Evolutionary conservation across 1,140 invertebrate species (phyloP).

Genomic region (Drosophila dunni): DNA sequence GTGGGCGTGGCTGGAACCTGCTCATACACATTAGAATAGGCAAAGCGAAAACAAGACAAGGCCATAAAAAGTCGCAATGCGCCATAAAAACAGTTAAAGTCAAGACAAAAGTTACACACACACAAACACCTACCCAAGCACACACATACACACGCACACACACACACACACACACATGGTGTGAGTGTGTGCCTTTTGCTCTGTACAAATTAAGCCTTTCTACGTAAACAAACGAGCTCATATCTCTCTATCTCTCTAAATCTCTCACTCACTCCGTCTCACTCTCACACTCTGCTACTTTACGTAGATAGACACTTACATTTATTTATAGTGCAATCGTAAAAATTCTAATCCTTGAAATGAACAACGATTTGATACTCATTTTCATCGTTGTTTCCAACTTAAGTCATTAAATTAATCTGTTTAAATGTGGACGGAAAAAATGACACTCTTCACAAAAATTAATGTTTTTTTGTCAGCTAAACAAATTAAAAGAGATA

Average conservation of each 20-base stretch:
- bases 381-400: neutral
- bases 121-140: neutral
- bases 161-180: conserved; percentile 39
- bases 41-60: conserved; percentile 70
- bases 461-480: neutral
- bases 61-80: conserved; percentile 82
- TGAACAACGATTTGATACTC: conserved; percentile 18
- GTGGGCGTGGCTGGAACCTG: conserved; percentile 41
- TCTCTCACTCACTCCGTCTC: too few species aligned
- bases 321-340: conserved; percentile 40
- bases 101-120: conserved; percentile 75
- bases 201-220: conserved; percentile 81
- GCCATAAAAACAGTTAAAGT: conserved; percentile 82
- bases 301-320: conserved; percentile 43
- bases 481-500: neutral
- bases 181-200: conserved; percentile 13
- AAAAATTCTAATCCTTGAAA: conserved; percentile 8
- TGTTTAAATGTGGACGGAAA: neutral
- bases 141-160: conserved; percentile 22
- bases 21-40: conserved; percentile 76
- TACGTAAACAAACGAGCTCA: conserved; percentile 79
- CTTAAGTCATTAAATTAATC: neutral
- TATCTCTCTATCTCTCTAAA: conserved; percentile 42
- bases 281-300: neutral
- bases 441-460: neutral